A percentile compares a stretch with the other conserved stretches of the same genome.
Conservation (phyloP, 2,888 invertebrate genomes). For the Drosophila vallismaia region DNA sequence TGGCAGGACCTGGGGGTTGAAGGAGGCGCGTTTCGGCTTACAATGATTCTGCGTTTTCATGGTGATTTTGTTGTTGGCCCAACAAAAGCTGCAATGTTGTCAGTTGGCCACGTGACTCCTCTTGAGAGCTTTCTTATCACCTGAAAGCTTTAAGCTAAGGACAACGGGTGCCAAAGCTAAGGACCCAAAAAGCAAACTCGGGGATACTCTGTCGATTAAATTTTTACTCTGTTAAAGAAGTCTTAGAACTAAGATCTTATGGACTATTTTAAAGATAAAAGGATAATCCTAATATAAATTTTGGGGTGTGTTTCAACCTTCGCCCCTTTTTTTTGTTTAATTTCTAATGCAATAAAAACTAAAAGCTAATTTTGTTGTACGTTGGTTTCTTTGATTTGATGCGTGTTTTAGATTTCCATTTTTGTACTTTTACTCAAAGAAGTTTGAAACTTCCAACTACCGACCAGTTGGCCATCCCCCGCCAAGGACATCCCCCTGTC, state of each 20-base stretch:
- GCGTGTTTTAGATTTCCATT: slow-evolving; percentile 50
- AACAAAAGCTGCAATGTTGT: slow-evolving; percentile 66
- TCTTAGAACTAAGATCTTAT: slow-evolving; percentile 11
- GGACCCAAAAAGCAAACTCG: not conserved
- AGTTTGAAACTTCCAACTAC: slow-evolving; percentile 66
- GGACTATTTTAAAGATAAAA: slow-evolving; percentile 6
- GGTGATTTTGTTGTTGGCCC: slow-evolving; percentile 50
- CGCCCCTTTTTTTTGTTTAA: slow-evolving; percentile 17
- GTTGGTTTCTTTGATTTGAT: slow-evolving; percentile 73
- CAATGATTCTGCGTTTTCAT: slow-evolving; percentile 78
- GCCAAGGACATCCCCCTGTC: not conserved
- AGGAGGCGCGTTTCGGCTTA: slow-evolving; percentile 41
- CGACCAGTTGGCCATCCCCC: not conserved
- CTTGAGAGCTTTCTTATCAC: slow-evolving; percentile 67
- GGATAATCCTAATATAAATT: slow-evolving; percentile 20
- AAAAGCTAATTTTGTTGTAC: slow-evolving; percentile 60
- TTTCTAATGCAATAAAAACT: slow-evolving; percentile 56
- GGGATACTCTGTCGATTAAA: slow-evolving; percentile 15
- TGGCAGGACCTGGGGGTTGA: slow-evolving; percentile 17
- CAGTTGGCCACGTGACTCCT: slow-evolving; percentile 72
- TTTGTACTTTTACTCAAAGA: slow-evolving; percentile 51
- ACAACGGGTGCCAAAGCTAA: not conserved
- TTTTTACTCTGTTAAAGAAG: slow-evolving; percentile 20
- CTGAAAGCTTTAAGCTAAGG: slow-evolving; percentile 17
- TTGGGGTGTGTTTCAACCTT: not conserved